Evolutionary conservation across 1,140 invertebrate genomes (phyloP), one percentile per base, ranked within the genome.

Genomic region (Drosophila grimshawi): DNA sequence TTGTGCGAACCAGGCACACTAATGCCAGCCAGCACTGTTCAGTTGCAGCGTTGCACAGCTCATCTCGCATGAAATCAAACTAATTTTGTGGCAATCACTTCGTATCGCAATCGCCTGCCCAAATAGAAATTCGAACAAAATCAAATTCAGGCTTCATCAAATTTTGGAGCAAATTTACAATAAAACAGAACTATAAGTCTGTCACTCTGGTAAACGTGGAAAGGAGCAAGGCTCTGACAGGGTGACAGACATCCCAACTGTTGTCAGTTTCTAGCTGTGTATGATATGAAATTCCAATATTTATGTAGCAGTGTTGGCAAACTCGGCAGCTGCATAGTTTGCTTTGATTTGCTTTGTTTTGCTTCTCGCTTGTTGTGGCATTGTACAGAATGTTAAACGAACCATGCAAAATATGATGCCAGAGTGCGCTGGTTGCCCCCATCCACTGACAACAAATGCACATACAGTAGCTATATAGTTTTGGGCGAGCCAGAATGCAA

Each of bases 341-440:
- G 53, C 32, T 49, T 49, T 10, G 45, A 41, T 30, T 74, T 62
- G 71, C 52, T 61, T 48, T 68, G 45, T 39, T 60, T 66, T 30
- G 59, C 32, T 62, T 46, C 48, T 69, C 19, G 64, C 35, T 33
- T 64, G 52, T 61, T 76, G 46, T 71, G 60, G 67, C 68, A 66
- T 71, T 89, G 80, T 66, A 81, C 71, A 76, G 81, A 85, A 89
- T 89, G 86, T 72, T 89, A 78, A 89, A 89, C 86, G 80, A 89
- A 90, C 74, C 86, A 85, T 89, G 78, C 72, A 85, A 89, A 90
- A 89, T 85, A 88, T 65, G 85, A 73, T 89, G 80, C 76, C 80
- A 73, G 57, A 45, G 37, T 55, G 55, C 2, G 39, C 10, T 43
- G 10, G 39, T 10, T 41, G 49, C 33, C 35, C 39, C 52, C 29